Base-by-base conservation (phyloP, 53 echinoderm and acorn worm species). In the Holothuria leucospilota region DNA sequence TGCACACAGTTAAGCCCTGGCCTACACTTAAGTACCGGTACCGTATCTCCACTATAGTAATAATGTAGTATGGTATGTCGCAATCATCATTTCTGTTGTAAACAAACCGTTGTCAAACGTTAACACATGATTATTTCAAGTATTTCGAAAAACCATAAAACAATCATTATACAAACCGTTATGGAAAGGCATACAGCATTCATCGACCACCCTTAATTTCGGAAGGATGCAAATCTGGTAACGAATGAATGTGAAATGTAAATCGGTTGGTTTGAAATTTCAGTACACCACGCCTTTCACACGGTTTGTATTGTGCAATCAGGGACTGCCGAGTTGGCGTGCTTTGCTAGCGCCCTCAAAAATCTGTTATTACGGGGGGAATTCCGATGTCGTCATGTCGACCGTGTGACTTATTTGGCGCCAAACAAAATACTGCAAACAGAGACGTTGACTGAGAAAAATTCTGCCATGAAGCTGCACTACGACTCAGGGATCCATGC, bases 71-170 rank as follows among this genome's bases (percentile, higher is more conserved):
- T 3, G 75, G 75, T 75, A 75, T 75, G 75, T 75, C 75, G 75
- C 75, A 75, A 75, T 75, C 75, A 75, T 52, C 49, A 52, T 51
- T 42, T 75, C 51, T 27, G 75, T 75, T 75, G 75, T 75, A 75
- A 75, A 75, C 75, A 75, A 75, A 75, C 75, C 75, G 41, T 41
- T 75, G 75, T 75, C 75, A 75, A 75, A 75, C 21, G 26, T 49
- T 75, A 25, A 25, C 75, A 39, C 49, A 51, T 75, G 75, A 75
- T n/a, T 75, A 49, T 26, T 75, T 75, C 75, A 26, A 26, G 26
- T 1, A n/a, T 38, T 24, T 49, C 27, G 8, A 20, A 46, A 20
- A 75, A 49, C 9, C 15, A 21, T 18, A 9, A 26, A 26, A 23
- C 24, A 41, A 75, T 75, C 75, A n/a, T 51, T n/a, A 23, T 25